Evolutionary conservation across 2,888 invertebrate species (phyloP).

Genomic region (Brachypalpus laphriformis): DNA sequence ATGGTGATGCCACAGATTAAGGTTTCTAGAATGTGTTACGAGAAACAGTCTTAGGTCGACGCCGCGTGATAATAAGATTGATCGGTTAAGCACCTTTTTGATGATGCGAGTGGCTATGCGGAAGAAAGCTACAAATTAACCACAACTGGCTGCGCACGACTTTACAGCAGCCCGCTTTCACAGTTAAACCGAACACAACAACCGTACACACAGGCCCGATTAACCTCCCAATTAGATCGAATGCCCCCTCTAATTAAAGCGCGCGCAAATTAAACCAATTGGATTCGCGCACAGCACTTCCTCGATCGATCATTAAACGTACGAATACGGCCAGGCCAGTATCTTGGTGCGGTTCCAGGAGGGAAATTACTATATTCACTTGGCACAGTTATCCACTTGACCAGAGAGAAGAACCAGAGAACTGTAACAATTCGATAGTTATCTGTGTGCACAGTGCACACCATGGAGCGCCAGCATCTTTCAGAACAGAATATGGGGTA

Average conservation of each 20-base stretch:
- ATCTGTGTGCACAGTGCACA: constrained; percentile 7
- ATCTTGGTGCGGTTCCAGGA: constrained; percentile 15
- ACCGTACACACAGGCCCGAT: constrained; percentile 46
- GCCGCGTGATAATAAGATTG: constrained; percentile 52
- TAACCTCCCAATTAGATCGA: constrained; percentile 68
- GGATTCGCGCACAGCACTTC: constrained; percentile 45
- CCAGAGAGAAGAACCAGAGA: constrained; percentile 52
- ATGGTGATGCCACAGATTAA: constrained; percentile 37
- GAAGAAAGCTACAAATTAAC: constrained; percentile 49
- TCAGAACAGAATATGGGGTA: constrained; percentile 23
- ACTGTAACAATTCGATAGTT: constrained; percentile 44
- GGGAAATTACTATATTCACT: constrained; percentile 56
- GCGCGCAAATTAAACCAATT: constrained; percentile 68
- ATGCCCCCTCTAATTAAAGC: constrained; percentile 60
- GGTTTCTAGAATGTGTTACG: constrained; percentile 48
- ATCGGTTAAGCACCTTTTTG: constrained; percentile 46
- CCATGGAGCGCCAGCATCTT: constrained; percentile 19
- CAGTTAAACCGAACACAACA: constrained; percentile 29
- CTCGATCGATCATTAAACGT: constrained; percentile 68
- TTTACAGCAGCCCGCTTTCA: constrained; percentile 52
- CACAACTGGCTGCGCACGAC: constrained; percentile 9
- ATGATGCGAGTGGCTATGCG: constrained; percentile 5
- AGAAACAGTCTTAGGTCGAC: neutral
- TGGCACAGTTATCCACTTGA: constrained; percentile 66
- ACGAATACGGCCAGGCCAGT: neutral